Percentiles rank a stretch among this genome's conserved stretches.
Evolutionary conservation across 2,888 invertebrate species (phyloP).

Genomic region (Patella caerulea): DNA sequence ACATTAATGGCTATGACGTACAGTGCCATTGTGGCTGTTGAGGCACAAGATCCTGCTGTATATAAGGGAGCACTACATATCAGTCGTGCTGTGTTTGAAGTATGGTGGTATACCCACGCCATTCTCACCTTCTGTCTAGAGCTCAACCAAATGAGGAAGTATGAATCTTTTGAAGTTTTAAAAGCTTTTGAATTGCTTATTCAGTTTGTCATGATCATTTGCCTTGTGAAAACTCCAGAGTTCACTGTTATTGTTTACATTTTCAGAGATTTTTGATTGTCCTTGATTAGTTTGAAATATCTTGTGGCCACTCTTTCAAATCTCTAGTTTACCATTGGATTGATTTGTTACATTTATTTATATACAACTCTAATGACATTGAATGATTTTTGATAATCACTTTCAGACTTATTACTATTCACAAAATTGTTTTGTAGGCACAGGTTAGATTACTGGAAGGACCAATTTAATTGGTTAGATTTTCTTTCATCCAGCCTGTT

Average conservation of each 20-base stretch:
- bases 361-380: too few species aligned
- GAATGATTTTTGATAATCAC: too few species aligned
- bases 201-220: background rate
- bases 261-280: too few species aligned
- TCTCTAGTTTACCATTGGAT: too few species aligned
- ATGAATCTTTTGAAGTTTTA: constrained; percentile 18
- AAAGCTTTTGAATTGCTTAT: background rate
- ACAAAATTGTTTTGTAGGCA: constrained; percentile 44
- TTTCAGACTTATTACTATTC: too few species aligned
- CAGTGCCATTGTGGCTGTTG: constrained; percentile 49
- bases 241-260: too few species aligned
- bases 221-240: too few species aligned
- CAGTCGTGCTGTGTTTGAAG: constrained; percentile 55
- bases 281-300: too few species aligned
- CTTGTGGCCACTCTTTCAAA: too few species aligned
- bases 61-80: constrained; percentile 52
- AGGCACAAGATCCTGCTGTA: constrained; percentile 43
- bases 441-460: constrained; percentile 55
- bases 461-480: constrained; percentile 63
- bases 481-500: constrained; percentile 47
- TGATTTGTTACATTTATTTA: too few species aligned
- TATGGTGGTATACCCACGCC: constrained; percentile 42
- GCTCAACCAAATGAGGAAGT: constrained; percentile 60
- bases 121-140: constrained; percentile 49
- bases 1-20: constrained; percentile 52